These are phyloP conservation scores for Apotomis capreana DNA, from an alignment of 2,888 invertebrate genomes.

Conservation along the genomic window DNA sequence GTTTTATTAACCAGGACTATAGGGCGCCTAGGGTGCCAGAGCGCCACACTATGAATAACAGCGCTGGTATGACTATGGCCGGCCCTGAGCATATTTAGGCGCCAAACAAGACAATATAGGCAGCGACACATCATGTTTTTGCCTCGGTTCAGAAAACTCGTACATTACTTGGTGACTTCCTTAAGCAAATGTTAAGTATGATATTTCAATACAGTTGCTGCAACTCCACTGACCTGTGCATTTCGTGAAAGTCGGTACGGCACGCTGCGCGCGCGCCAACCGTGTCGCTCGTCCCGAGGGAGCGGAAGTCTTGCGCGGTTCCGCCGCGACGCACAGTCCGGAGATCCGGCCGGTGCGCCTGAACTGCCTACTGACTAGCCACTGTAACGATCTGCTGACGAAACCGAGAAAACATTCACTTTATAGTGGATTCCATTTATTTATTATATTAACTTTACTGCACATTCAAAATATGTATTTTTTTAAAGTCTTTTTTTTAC, in stretches of 20 bases:
- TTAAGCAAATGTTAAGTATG: neutral
- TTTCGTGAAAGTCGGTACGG: conserved; percentile 65
- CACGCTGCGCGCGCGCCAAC: conserved; percentile 62
- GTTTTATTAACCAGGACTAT: no score
- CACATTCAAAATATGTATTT: no score
- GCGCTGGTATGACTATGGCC: no score
- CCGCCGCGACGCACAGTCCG: conserved; percentile 70
- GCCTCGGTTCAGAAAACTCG: no score
- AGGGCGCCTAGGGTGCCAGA: no score
- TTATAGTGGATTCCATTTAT: neutral
- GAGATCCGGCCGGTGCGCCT: conserved; percentile 72
- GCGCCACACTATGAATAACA: no score
- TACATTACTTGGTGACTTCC: neutral
- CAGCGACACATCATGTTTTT: no score
- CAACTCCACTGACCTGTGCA: conserved; percentile 1
- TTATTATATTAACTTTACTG: no score
- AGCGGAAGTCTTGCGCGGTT: conserved; percentile 81
- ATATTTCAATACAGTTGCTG: neutral
- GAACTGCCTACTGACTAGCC: conserved; percentile 58
- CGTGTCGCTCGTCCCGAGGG: conserved; percentile 76
- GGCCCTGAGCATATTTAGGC: no score
- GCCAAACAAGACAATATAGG: no score
- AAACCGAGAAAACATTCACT: conserved; percentile 10
- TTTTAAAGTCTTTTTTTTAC: no score
- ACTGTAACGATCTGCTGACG: conserved; percentile 40